A percentile compares a stretch with the other conserved stretches of the same genome.
phyloP scores from a whole-genome alignment of 2,113 vertebrate genomes.

The Corynorhinus townsendii region DNA sequence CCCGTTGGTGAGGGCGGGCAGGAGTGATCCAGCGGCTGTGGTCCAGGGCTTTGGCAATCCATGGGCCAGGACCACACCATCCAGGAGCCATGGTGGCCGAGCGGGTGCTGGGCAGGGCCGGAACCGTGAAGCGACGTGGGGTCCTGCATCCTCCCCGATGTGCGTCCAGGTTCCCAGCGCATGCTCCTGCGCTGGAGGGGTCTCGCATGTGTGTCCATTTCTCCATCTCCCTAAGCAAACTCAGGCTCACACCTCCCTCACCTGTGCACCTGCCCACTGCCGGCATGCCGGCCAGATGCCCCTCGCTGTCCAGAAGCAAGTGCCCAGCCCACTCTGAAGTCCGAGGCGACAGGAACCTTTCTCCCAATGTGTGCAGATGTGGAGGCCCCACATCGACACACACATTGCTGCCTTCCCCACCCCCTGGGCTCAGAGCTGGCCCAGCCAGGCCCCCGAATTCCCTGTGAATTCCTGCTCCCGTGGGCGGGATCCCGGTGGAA shows the following conservation, averaged over 20 bases:
- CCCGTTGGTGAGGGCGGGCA: neutral
- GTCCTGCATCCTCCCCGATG: neutral
- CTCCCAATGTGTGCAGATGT: no score
- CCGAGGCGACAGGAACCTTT: neutral
- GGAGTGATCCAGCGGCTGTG: accelerated
- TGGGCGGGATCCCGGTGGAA: neutral
- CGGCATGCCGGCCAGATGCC: neutral
- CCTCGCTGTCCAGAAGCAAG: accelerated
- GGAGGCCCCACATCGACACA: neutral
- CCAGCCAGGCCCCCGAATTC: neutral
- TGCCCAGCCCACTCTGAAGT: neutral
- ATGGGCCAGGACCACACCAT: slow-evolving; percentile 87
- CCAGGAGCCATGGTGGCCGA: slow-evolving; percentile 79
- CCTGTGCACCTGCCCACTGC: neutral
- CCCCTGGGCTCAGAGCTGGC: neutral
- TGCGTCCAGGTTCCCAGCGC: accelerated
- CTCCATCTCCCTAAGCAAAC: neutral
- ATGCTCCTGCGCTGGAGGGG: neutral
- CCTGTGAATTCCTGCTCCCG: neutral
- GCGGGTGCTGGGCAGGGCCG: accelerated
- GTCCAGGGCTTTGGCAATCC: slow-evolving; percentile 79
- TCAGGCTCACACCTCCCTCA: neutral
- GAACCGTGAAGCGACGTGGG: neutral
- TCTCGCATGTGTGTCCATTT: neutral
- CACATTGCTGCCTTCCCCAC: neutral